Conservation (phyloP, 1,140 invertebrate genomes). For the Macrobrachium nipponense region DNA sequence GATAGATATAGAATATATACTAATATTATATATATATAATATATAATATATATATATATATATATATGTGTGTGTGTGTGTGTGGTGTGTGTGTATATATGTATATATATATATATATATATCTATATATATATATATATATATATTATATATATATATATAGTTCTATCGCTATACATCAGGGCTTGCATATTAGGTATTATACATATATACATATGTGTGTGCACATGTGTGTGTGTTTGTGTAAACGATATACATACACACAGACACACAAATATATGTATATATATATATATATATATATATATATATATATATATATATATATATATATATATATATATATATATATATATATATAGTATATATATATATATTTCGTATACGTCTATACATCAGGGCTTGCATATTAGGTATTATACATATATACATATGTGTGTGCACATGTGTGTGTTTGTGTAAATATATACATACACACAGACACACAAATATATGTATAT, state of each 20-base stretch:
- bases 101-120: background rate
- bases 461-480: background rate
- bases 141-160: constrained; percentile 20
- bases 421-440: background rate
- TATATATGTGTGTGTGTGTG: background rate
- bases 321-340: no score
- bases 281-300: no score
- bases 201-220: no score
- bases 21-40: background rate
- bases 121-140: background rate
- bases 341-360: no score
- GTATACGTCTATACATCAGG: background rate
- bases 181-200: no score
- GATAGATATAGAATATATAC: background rate
- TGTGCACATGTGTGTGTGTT: no score
- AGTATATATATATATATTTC: background rate
- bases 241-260: no score
- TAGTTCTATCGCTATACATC: no score
- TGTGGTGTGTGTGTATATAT: background rate
- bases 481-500: background rate
- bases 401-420: no score
- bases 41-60: background rate
- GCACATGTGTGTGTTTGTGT: background rate
- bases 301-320: no score
- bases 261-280: no score